Evolutionary conservation across 1,140 invertebrate genomes (phyloP), one percentile per base, ranked within the genome.

Genomic region (Lepidurus packardi): DNA sequence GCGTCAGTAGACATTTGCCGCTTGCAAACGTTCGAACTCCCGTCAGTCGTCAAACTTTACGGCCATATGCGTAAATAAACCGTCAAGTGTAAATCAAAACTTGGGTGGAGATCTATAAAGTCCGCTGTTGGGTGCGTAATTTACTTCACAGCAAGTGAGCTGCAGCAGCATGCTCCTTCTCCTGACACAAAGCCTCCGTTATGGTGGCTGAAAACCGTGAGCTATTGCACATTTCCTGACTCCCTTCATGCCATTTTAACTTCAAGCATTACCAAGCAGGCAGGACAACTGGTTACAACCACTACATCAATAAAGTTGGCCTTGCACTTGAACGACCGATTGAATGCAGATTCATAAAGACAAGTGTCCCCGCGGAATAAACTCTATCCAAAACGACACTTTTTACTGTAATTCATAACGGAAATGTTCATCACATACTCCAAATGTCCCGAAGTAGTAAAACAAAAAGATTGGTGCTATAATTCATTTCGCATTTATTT

Each of bases 1-100:
- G 34, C 34, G 34, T 34, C 34, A 34, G 34, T 34, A 34, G 34
- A 4, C 34, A 3, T 34, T 34, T 0, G 1, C 2, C 34, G 34
- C 34, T 34, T 3, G 34, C 34, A 34, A 34, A 34, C 34, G 34
- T 34, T 34, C 34, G 34, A 34, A 34, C n/a, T 34, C 4, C 34
- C 34, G 34, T 21, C 21, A 65, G 53, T 65, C 53, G 53, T 65
- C n/a, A 21, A 65, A 65, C 53, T 21, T 65, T 65, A 65, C 9
- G 8, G 53, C 53, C n/a, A 9, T 65, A 65, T 21, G 53, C 53
- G 53, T 65, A 65, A 65, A 65, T 65, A 65, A 65, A n/a, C 16
- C 53, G 53, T 65, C 53, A 65, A 65, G 53, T 65, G 53, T 65
- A 65, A 65, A 65, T 65, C 53, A 65, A 34, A 65, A 65, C 53